These are phyloP conservation scores for Poeciliopsis retropinna DNA, from an alignment of 2,113 vertebrate species.

Conservation along the genomic window DNA sequence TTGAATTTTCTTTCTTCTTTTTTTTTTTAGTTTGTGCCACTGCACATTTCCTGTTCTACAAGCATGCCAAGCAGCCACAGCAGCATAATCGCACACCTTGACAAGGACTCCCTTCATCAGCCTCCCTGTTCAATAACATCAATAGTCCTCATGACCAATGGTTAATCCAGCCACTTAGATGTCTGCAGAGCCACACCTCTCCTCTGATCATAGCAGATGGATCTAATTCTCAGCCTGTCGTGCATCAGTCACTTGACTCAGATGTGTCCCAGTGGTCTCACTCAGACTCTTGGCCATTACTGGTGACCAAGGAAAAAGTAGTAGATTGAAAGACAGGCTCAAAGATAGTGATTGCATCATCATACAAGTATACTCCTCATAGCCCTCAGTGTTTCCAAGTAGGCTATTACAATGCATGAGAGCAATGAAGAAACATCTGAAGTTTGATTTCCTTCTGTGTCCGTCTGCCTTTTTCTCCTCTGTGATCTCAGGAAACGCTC, in stretches of 20 bases:
- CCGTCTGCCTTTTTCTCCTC: constrained; percentile 10
- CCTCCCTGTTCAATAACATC: constrained; percentile 71
- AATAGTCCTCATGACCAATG: constrained; percentile 63
- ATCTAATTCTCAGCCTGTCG: constrained; percentile 47
- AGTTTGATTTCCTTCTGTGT: constrained; percentile 44
- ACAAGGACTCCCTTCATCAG: constrained; percentile 71
- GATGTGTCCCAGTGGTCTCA: constrained; percentile 31
- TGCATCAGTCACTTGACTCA: constrained; percentile 43
- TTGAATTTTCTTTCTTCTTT: too few relatives aligned
- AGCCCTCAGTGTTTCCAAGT: neutral
- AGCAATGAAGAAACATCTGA: constrained; percentile 27
- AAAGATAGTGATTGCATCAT: constrained; percentile 16
- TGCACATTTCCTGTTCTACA: constrained; percentile 12
- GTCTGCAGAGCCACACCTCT: constrained; percentile 52
- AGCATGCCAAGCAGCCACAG: constrained; percentile 18
- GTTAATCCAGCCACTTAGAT: constrained; percentile 73
- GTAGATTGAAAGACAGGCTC: constrained; percentile 26
- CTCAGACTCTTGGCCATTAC: constrained; percentile 24
- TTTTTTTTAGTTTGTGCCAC: constrained; percentile 4
- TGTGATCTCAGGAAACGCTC: constrained; percentile 48
- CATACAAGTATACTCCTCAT: constrained; percentile 4
- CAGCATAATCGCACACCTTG: constrained; percentile 37
- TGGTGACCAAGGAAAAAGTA: constrained; percentile 9
- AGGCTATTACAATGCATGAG: constrained; percentile 6
- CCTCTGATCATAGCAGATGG: constrained; percentile 67